phyloP scores from a whole-genome alignment of 1,140 invertebrate species.

The Panagrolaimus sp. region DNA sequence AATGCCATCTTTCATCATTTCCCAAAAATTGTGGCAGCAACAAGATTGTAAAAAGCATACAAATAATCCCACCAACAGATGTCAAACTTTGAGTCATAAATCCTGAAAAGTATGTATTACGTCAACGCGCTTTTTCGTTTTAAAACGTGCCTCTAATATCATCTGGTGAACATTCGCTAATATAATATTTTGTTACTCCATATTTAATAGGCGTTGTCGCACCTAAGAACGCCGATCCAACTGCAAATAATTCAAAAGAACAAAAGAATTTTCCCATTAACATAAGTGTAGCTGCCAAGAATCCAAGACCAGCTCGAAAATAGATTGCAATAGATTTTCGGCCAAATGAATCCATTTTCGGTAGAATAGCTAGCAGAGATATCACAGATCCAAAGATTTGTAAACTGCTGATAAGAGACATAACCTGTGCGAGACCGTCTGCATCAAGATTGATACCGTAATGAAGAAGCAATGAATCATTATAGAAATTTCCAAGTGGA shows the following conservation, averaged over 20 bases:
- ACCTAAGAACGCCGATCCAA: not conserved
- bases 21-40: not conserved
- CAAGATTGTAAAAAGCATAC: not conserved
- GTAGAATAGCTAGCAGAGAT: not conserved
- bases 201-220: not conserved
- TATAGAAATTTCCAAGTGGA: too few species aligned
- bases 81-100: not conserved
- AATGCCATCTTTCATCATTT: not conserved
- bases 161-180: not conserved
- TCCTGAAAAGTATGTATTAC: not conserved
- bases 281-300: not conserved
- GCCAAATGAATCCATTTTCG: conserved; percentile 1
- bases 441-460: too few species aligned
- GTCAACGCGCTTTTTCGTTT: not conserved
- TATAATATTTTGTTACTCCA: not conserved
- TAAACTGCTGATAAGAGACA: not conserved
- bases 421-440: not conserved
- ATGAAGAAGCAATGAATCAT: too few species aligned
- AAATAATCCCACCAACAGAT: not conserved
- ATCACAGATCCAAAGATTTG: not conserved
- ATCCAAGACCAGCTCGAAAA: not conserved
- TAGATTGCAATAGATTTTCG: not conserved
- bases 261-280: not conserved
- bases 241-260: not conserved
- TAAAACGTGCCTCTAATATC: not conserved